phyloP scores from a whole-genome alignment of 2,113 vertebrate genomes.

The Hippopotamus amphibius region DNA sequence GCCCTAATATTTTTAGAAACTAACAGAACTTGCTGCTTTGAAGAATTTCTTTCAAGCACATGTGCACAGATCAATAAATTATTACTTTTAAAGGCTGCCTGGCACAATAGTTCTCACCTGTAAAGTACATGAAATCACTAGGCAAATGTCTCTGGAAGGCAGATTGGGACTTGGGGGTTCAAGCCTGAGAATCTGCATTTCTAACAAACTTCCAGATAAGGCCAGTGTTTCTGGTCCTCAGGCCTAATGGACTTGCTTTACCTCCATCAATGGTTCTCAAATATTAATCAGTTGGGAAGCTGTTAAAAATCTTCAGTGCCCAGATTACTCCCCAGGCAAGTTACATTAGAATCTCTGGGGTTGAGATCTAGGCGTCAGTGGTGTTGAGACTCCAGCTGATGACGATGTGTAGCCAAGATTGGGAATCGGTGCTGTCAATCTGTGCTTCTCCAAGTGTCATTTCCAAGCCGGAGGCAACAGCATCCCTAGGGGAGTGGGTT shows the following conservation, averaged over 20 bases:
- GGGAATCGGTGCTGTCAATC: neutral
- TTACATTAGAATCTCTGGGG: neutral
- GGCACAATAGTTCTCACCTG: neutral
- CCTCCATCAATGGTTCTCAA: neutral
- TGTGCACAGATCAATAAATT: neutral
- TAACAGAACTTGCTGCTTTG: neutral
- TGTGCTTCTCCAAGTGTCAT: neutral
- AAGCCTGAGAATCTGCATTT: neutral
- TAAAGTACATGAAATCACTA: neutral
- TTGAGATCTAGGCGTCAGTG: neutral
- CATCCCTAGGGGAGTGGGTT: too few species aligned
- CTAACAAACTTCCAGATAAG: neutral
- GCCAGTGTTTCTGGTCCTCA: neutral
- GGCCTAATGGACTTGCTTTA: neutral
- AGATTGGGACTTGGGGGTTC: neutral
- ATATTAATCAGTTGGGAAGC: neutral
- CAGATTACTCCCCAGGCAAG: neutral
- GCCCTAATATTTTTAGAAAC: neutral
- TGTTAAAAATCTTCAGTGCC: neutral
- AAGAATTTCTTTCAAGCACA: neutral
- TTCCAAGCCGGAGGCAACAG: neutral
- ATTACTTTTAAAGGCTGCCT: neutral
- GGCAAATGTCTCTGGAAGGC: neutral
- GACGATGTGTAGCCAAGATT: neutral
- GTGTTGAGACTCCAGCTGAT: conserved; percentile 4